These are phyloP conservation scores for Sebastes hubbsi DNA, from an alignment of 2,797 vertebrate genomes.

Conservation along the genomic window DNA sequence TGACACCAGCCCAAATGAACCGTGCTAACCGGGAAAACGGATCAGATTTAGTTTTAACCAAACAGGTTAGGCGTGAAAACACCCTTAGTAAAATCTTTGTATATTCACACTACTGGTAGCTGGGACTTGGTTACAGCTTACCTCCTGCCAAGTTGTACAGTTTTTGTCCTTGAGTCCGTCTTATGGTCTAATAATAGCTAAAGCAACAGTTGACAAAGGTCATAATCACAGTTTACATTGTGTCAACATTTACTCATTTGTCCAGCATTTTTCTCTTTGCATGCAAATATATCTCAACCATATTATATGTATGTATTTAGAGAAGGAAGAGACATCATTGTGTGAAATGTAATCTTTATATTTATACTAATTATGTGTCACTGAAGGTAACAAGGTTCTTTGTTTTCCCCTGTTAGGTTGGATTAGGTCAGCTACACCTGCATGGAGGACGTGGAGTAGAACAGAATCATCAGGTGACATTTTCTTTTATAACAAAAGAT, in stretches of 20 bases:
- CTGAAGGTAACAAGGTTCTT: neutral
- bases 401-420: conserved; percentile 82
- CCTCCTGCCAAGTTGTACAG: neutral
- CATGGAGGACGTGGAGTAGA: conserved; percentile 97
- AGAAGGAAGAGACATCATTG: neutral
- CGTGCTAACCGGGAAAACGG: accelerated
- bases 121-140: neutral
- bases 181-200: neutral
- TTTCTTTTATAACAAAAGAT: neutral
- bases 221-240: neutral
- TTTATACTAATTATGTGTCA: neutral
- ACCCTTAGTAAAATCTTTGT: neutral
- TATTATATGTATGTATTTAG: neutral
- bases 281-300: neutral
- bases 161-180: neutral
- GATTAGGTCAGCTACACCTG: conserved; percentile 94
- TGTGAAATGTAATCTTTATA: neutral
- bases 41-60: too few relatives aligned
- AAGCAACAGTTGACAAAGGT: neutral
- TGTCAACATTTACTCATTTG: neutral
- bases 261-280: neutral
- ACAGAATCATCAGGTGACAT: conserved; percentile 95
- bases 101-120: neutral
- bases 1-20: too few relatives aligned
- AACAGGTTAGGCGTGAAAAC: too few relatives aligned